phyloP scores from a whole-genome alignment of 1,140 invertebrate species.

The Colletes gigas region DNA sequence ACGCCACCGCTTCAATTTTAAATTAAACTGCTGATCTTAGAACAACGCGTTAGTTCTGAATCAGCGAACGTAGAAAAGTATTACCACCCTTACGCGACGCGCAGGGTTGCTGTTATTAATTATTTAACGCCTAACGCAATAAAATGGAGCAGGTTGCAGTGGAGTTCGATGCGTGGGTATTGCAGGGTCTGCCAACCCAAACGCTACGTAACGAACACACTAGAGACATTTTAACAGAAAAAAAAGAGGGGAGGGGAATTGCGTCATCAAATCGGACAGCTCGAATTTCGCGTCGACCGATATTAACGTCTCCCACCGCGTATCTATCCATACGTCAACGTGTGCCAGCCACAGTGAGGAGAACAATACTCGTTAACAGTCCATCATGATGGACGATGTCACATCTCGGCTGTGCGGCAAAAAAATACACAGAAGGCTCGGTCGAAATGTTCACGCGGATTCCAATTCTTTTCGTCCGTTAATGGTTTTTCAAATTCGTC shows the following conservation, averaged over 20 bases:
- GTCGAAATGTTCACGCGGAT: neutral
- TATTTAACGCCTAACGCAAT: too few species aligned
- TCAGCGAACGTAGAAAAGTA: too few species aligned
- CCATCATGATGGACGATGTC: conserved; percentile 8
- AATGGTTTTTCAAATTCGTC: neutral
- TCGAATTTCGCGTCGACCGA: conserved; percentile 33
- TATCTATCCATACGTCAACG: conserved; percentile 49
- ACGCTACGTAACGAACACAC: too few species aligned
- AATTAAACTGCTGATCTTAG: too few species aligned
- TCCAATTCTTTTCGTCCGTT: neutral
- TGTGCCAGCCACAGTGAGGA: conserved; percentile 29
- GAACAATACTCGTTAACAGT: conserved; percentile 52
- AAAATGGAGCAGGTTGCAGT: too few species aligned
- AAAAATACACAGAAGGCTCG: conserved; percentile 31
- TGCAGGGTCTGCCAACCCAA: too few species aligned
- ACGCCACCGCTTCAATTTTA: too few species aligned
- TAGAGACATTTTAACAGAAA: neutral
- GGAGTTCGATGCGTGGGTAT: too few species aligned
- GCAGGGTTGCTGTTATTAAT: too few species aligned
- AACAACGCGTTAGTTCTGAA: too few species aligned
- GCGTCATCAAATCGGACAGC: conserved; percentile 33
- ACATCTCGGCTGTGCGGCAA: neutral
- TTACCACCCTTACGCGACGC: too few species aligned
- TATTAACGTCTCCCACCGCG: conserved; percentile 47
- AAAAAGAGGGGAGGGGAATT: neutral